Conservation (phyloP, 2,113 vertebrate species). For the Cyprinodon brontotheroides region DNA sequence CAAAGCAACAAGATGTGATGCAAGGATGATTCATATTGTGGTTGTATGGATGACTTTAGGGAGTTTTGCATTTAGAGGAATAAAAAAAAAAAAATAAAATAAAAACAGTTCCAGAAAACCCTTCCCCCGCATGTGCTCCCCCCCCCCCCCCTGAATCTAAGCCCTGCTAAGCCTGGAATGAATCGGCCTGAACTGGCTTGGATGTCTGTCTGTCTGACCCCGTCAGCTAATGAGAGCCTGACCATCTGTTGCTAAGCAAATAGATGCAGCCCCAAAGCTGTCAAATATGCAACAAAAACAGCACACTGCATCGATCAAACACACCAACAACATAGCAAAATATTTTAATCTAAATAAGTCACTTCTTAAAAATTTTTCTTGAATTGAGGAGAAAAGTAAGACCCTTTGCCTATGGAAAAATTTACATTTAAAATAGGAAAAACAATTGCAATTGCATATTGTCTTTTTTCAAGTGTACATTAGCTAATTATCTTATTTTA, state of each 20-base stretch:
- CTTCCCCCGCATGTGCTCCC: conserved; percentile 21
- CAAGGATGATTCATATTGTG: conserved; percentile 24
- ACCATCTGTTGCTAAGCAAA: conserved; percentile 69
- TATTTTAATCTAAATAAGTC: no score
- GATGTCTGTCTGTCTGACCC: conserved; percentile 75
- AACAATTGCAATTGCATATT: no score
- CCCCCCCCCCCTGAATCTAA: conserved; percentile 51
- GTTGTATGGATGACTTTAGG: conserved; percentile 39
- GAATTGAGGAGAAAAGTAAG: no score
- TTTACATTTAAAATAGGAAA: no score
- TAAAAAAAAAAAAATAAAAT: conserved; percentile 29
- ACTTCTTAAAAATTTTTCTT: no score
- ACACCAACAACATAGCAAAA: not conserved
- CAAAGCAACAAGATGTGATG: conserved; percentile 29
- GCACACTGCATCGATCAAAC: conserved; percentile 20
- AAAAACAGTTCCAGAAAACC: not conserved
- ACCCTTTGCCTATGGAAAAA: no score
- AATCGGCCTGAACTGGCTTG: conserved; percentile 64
- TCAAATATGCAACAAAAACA: conserved; percentile 51
- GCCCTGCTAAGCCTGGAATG: conserved; percentile 65
- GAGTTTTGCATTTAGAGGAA: conserved; percentile 30
- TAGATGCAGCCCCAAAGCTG: conserved; percentile 25
- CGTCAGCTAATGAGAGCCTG: conserved; percentile 53
- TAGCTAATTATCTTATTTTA: no score
- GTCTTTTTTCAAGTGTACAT: no score